Conservation (phyloP, 64 coral and sea anemone species). For the Hydrozoanthus tunicans region DNA sequence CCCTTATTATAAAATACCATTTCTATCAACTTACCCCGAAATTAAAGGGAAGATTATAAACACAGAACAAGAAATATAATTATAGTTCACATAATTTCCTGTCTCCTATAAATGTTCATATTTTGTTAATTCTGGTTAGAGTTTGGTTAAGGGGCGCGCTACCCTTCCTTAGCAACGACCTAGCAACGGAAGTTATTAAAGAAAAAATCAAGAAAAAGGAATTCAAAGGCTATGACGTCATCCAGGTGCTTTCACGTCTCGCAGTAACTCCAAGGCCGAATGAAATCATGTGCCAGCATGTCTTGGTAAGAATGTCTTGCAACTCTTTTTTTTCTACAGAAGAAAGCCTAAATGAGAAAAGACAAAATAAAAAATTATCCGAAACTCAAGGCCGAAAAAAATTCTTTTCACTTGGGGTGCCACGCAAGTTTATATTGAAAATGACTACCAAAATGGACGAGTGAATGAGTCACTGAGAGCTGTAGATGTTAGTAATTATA, state of each 20-base stretch:
- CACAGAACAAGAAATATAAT: background rate
- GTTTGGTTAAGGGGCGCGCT: conserved; percentile 44
- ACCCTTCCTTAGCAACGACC: conserved; percentile 35
- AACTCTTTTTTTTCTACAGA: background rate
- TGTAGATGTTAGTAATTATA: too few relatives aligned
- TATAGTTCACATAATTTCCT: background rate
- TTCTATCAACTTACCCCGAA: too few relatives aligned
- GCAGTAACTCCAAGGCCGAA: conserved; percentile 38
- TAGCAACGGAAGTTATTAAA: conserved; percentile 38
- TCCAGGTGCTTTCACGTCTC: conserved; percentile 48
- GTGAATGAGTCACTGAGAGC: too few relatives aligned
- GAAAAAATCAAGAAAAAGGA: conserved; percentile 13
- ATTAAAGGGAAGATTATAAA: too few relatives aligned
- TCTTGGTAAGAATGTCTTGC: background rate
- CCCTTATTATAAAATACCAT: too few relatives aligned
- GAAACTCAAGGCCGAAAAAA: background rate
- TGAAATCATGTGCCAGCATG: conserved; percentile 54
- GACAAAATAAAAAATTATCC: background rate
- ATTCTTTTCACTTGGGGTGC: too few relatives aligned
- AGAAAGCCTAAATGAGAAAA: background rate
- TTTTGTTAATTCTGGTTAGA: background rate
- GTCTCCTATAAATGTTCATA: background rate
- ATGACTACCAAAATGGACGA: too few relatives aligned
- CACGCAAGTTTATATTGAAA: too few relatives aligned
- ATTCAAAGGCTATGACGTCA: conserved; percentile 36